Base-by-base conservation (phyloP, 2,113 vertebrate species). In the Hippoglossus stenolepis region DNA sequence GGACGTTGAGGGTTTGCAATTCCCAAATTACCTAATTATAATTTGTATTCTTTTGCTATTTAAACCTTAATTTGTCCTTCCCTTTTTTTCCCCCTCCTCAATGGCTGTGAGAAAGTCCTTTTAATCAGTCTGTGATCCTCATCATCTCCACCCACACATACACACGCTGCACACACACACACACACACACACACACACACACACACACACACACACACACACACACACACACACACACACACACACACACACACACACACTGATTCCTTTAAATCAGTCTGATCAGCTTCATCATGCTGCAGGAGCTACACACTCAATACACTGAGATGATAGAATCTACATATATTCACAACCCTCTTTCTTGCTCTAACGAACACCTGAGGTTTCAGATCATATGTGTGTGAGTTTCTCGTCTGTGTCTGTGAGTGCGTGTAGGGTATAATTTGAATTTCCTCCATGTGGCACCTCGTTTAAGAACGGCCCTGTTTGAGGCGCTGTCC, bases 101-200 rank as follows among this genome's bases (percentile, higher is more conserved):
- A 28, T 23, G 35, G 17, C 8, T 5, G 53, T 20, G 38, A 67
- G 57, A 21, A 28, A 18, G 40, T 38, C 47, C n/a, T 75, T 72
- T 53, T 58, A 84, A 79, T 84, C 75, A 60, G 64, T 68, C 62
- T 69, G 53, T 43, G 58, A 73, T 64, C 68, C 45, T 75, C 73
- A 82, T 76, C 58, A 20, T 66, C 65, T 69, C 21, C 74, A 45
- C 75, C 28, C 70, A 70, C 74, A 59, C 40, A 6, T 3, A n/a
- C 59, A 65, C 60, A 6, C 54, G 45, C 53, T 53, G 57, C 60
- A 6, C 74, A 45, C 75, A 28, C 70, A 70, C 74, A 59, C 40
- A 6, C 2, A n/a, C 59, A 65, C 60, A 6, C 74, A 26, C 69
- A 69, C 74, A 64, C 38, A 9, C 2, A 20, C 59, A 65, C 59